phyloP scores from a whole-genome alignment of 2,888 invertebrate genomes.

The Trachelus tabidus region DNA sequence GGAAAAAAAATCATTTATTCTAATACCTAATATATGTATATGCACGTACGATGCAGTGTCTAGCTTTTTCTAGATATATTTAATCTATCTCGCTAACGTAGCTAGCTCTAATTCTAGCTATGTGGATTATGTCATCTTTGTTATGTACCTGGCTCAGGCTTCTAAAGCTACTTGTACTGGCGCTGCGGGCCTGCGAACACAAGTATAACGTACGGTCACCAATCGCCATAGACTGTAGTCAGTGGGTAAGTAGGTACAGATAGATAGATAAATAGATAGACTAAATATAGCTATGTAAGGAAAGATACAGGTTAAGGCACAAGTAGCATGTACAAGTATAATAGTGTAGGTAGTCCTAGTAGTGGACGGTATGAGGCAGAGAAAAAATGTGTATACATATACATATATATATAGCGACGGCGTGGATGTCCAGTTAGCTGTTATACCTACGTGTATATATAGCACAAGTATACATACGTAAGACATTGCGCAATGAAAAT shows the following conservation, averaged over 20 bases:
- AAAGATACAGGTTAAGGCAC: too few species aligned
- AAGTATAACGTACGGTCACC: constrained; percentile 63
- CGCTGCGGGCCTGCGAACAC: constrained; percentile 85
- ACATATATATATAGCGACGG: constrained; percentile 3
- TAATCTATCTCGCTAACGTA: not conserved
- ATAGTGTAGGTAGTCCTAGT: not conserved
- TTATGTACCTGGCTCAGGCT: constrained; percentile 85
- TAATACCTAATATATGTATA: too few species aligned
- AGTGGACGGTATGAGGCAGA: not conserved
- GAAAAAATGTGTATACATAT: constrained; percentile 32
- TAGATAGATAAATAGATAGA: not conserved
- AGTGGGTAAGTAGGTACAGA: constrained; percentile 31
- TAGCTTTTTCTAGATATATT: not conserved
- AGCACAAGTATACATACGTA: too few species aligned
- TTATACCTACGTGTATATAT: too few species aligned
- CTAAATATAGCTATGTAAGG: not conserved
- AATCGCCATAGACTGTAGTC: constrained; percentile 57
- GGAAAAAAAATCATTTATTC: too few species aligned
- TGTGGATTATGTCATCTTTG: constrained; percentile 51
- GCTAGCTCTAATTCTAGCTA: constrained; percentile 35
- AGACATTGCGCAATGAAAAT: too few species aligned
- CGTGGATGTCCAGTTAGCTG: too few species aligned
- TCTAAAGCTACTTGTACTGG: constrained; percentile 91
- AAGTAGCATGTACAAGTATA: too few species aligned
- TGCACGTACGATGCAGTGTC: too few species aligned